Evolutionary conservation across 2,888 invertebrate genomes (phyloP).

Genomic region (Phaonia tiefii): DNA sequence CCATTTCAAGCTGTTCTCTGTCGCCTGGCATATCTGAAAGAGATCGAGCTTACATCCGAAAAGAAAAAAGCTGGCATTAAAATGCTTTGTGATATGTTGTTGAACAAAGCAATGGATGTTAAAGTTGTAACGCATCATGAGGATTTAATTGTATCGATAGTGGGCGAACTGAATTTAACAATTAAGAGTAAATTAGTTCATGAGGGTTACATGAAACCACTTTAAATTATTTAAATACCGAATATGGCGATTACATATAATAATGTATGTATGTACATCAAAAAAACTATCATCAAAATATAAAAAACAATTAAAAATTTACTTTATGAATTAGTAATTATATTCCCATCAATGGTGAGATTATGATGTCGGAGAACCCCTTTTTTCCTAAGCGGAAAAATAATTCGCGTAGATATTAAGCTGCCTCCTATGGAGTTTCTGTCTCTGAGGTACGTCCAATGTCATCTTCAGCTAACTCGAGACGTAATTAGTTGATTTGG

Average conservation of each 20-base stretch:
- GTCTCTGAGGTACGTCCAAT: too few species aligned
- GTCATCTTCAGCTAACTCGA: too few species aligned
- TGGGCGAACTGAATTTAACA: slow-evolving; percentile 53
- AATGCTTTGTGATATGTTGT: slow-evolving; percentile 67
- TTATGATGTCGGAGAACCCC: too few species aligned
- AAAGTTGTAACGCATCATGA: slow-evolving; percentile 70
- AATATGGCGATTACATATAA: too few species aligned
- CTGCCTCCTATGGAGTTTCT: too few species aligned
- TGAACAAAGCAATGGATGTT: slow-evolving; percentile 69
- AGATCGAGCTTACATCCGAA: slow-evolving; percentile 52
- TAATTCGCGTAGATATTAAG: too few species aligned
- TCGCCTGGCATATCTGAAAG: slow-evolving; percentile 69
- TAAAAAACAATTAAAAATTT: background rate
- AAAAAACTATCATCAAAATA: background rate
- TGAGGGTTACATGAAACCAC: slow-evolving; percentile 48
- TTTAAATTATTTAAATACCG: too few species aligned
- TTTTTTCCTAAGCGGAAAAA: too few species aligned
- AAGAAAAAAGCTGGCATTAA: slow-evolving; percentile 63
- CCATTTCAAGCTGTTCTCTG: slow-evolving; percentile 75
- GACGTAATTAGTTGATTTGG: too few species aligned
- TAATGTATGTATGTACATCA: too few species aligned
- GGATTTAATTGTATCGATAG: slow-evolving; percentile 69
- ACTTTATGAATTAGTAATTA: background rate
- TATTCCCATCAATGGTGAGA: background rate
- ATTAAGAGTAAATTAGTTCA: slow-evolving; percentile 45